Conservation (phyloP, 2,888 invertebrate species). For the Psylliodes chrysocephalus region DNA sequence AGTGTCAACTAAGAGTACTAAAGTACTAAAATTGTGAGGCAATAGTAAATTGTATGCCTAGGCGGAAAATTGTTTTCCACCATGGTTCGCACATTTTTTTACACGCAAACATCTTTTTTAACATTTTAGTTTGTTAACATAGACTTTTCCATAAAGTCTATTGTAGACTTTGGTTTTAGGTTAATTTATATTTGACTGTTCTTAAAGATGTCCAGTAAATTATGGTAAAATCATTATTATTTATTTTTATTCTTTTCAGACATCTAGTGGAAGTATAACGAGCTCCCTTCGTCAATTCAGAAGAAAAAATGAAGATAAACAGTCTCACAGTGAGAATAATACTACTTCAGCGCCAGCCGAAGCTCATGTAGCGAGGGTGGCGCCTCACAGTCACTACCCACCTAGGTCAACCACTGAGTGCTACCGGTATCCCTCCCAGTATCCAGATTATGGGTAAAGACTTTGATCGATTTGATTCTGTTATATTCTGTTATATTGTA, state of each 20-base stretch:
- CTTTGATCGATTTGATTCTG: not conserved
- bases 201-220: no score
- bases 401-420: conserved; percentile 51
- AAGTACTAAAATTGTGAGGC: no score
- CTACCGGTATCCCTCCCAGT: conserved; percentile 53
- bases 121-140: no score
- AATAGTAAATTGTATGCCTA: no score
- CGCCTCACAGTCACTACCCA: conserved; percentile 62
- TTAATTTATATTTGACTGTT: no score
- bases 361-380: conserved; percentile 61
- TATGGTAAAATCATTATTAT: no score
- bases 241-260: conserved; percentile 46
- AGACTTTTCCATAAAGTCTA: no score
- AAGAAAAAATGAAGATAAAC: conserved; percentile 59
- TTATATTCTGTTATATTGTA: not conserved
- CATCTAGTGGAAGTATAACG: conserved; percentile 54
- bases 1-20: no score
- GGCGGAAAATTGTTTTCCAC: no score
- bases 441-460: conserved; percentile 56
- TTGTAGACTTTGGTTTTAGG: no score
- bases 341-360: conserved; percentile 39
- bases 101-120: no score
- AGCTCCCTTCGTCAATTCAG: conserved; percentile 61
- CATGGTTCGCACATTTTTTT: no score
- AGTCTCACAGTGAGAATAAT: conserved; percentile 38